These are phyloP conservation scores for Labrus mixtus DNA, from an alignment of 2,113 vertebrate genomes.

Conservation along the genomic window DNA sequence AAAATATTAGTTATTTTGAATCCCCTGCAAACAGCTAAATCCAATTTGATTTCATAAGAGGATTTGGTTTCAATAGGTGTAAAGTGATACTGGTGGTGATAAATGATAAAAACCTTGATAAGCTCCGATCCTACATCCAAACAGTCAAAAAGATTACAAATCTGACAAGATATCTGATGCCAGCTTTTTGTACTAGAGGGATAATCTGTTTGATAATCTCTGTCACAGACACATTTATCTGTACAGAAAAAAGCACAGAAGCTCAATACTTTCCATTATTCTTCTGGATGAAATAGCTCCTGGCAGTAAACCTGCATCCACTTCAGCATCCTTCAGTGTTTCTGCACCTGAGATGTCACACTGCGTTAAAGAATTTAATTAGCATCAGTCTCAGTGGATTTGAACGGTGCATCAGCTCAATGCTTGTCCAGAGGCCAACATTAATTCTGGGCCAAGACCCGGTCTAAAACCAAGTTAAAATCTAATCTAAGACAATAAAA, in stretches of 20 bases:
- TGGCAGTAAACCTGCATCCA: constrained; percentile 17
- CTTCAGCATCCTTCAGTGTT: constrained; percentile 18
- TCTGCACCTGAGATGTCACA: constrained; percentile 46
- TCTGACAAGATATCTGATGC: not conserved
- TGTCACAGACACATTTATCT: constrained; percentile 3
- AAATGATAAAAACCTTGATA: not conserved
- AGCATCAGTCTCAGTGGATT: constrained; percentile 45
- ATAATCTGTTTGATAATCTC: constrained; percentile 4
- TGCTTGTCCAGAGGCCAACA: constrained; percentile 46
- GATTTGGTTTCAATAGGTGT: constrained; percentile 22
- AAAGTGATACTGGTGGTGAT: constrained; percentile 6
- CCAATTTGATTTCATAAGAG: constrained; percentile 25
- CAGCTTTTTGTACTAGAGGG: not conserved
- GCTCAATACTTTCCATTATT: not conserved
- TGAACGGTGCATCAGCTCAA: constrained; percentile 53
- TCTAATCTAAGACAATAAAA: constrained; percentile 67
- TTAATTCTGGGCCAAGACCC: constrained; percentile 50
- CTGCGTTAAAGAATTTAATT: constrained; percentile 54
- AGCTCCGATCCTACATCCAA: not conserved
- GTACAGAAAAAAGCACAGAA: not conserved
- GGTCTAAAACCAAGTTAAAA: constrained; percentile 66
- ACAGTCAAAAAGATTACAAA: constrained; percentile 12
- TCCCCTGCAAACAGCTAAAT: constrained; percentile 22
- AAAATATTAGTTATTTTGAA: constrained; percentile 21
- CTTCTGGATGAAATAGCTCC: constrained; percentile 25